Evolutionary conservation across 2,888 invertebrate species (phyloP).

Genomic region (Melanostoma mellinum): DNA sequence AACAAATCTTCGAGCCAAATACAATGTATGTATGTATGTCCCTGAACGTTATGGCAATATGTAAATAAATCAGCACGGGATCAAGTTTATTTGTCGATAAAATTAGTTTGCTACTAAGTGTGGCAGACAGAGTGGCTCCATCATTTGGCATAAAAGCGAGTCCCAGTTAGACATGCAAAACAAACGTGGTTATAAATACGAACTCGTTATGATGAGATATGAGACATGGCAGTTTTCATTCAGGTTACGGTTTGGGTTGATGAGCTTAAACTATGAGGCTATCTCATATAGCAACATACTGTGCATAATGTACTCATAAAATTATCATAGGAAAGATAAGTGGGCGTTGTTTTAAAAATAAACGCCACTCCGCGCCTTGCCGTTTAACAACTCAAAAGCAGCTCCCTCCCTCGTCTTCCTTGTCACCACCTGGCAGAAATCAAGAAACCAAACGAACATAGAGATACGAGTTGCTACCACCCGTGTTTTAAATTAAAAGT

Average conservation of each 20-base stretch:
- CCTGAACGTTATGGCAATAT: conserved; percentile 20
- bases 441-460: no score
- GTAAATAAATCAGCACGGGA: conserved; percentile 31
- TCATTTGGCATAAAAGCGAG: not conserved
- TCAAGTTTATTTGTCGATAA: conserved; percentile 35
- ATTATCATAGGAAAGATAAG: not conserved
- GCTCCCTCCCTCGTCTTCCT: not conserved
- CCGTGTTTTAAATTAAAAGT: no score
- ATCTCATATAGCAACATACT: not conserved
- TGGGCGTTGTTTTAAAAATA: not conserved
- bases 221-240: no score
- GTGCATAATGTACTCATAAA: not conserved
- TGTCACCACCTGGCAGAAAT: no score
- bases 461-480: no score
- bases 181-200: conserved; percentile 1
- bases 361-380: no score
- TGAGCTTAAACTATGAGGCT: not conserved
- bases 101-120: conserved; percentile 40
- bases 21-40: not conserved
- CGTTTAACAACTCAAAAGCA: conserved; percentile 2
- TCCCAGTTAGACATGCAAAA: not conserved
- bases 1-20: conserved; percentile 3
- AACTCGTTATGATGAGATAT: not conserved
- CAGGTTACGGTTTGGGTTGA: no score
- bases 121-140: conserved; percentile 49